A percentile compares a stretch with the other conserved stretches of the same genome.
These are phyloP conservation scores for Caenorhabditis becei DNA, from an alignment of 2,888 invertebrate genomes.

Conservation along the genomic window DNA sequence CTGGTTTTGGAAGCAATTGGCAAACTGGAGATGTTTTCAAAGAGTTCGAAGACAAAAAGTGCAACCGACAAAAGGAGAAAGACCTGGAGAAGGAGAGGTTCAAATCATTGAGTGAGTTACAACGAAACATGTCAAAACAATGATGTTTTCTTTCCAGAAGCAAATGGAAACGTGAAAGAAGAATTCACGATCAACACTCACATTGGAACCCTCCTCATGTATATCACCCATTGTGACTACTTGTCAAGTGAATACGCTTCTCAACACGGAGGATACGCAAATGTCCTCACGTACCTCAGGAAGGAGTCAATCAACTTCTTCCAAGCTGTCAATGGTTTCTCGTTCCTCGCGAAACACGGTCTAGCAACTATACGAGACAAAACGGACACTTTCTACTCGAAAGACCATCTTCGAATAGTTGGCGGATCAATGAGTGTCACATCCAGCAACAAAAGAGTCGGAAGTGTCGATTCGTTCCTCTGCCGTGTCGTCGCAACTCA, in stretches of 20 bases:
- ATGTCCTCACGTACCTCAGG: constrained; percentile 50
- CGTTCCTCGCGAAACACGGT: constrained; percentile 48
- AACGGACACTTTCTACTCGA: constrained; percentile 56
- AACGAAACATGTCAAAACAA: background rate
- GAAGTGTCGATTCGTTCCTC: constrained; percentile 24
- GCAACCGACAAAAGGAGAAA: constrained; percentile 32
- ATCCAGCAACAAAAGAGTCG: constrained; percentile 49
- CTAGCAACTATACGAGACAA: constrained; percentile 43
- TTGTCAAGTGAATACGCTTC: constrained; percentile 62
- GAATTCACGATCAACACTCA: constrained; percentile 55
- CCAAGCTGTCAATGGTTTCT: constrained; percentile 41
- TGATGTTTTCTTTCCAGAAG: constrained; percentile 35
- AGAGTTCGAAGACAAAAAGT: constrained; percentile 55
- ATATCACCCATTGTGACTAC: constrained; percentile 75
- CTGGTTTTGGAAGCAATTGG: constrained; percentile 60
- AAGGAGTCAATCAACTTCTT: constrained; percentile 62
- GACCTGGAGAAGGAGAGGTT: constrained; percentile 18
- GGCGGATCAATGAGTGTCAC: constrained; percentile 59
- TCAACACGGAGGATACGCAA: constrained; percentile 58
- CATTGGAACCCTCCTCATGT: constrained; percentile 59
- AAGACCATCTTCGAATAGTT: constrained; percentile 70
- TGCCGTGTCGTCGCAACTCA: constrained; percentile 62
- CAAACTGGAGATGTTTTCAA: constrained; percentile 47
- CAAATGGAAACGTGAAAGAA: constrained; percentile 37
- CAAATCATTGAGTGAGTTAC: constrained; percentile 46